Percentiles rank a stretch among this genome's conserved stretches.
phyloP scores from a whole-genome alignment of 1,140 invertebrate species.

The Nymphalis io region DNA sequence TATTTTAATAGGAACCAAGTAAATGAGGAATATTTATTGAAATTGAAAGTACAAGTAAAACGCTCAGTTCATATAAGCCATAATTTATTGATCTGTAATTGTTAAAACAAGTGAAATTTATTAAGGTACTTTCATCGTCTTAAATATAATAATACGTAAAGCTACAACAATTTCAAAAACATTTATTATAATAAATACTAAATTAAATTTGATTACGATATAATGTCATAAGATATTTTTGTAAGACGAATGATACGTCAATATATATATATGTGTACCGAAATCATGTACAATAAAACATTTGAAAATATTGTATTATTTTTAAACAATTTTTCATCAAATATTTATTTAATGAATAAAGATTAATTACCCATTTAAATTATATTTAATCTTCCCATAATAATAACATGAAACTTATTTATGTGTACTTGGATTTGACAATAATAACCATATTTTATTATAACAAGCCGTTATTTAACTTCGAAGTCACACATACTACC shows the following conservation, averaged over 20 bases:
- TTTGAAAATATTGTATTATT: background rate
- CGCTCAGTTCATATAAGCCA: background rate
- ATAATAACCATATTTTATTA: too few species aligned
- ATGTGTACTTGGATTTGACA: too few species aligned
- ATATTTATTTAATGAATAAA: too few species aligned
- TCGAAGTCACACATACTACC: too few species aligned
- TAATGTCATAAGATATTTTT: background rate
- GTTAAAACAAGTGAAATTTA: slow-evolving; percentile 8
- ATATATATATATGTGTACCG: background rate
- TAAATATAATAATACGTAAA: background rate
- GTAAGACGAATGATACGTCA: background rate
- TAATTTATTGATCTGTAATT: slow-evolving; percentile 1
- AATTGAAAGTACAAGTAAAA: slow-evolving; percentile 1
- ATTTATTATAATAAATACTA: background rate
- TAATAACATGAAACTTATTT: too few species aligned
- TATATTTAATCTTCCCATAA: too few species aligned
- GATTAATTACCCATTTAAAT: too few species aligned
- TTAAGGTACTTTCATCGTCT: background rate
- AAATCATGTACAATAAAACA: background rate
- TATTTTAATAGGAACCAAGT: background rate
- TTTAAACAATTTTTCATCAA: background rate
- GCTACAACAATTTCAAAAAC: background rate
- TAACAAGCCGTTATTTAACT: too few species aligned
- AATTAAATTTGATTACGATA: background rate
- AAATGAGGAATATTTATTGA: background rate